Conservation (phyloP, 2,797 vertebrate genomes). For the Morus bassanus region DNA sequence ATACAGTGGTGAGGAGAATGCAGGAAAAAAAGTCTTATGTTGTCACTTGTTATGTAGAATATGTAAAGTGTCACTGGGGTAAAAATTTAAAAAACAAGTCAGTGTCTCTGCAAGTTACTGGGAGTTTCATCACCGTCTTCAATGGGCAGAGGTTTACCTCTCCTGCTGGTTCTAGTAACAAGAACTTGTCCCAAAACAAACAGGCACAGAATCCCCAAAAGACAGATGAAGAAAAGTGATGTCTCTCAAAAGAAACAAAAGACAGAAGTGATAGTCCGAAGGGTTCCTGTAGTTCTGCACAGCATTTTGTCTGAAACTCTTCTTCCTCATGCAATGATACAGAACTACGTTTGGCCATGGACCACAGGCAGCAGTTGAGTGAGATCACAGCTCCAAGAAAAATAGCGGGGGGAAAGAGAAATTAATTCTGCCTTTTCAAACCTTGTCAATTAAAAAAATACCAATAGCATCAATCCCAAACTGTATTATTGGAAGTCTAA, state of each 20-base stretch:
- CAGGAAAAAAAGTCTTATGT: background rate
- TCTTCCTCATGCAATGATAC: background rate
- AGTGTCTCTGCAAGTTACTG: background rate
- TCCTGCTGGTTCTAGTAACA: background rate
- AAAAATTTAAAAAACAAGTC: background rate
- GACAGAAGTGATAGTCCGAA: background rate
- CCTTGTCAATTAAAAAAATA: background rate
- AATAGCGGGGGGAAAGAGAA: background rate
- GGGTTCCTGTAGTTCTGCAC: background rate
- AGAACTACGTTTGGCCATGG: background rate
- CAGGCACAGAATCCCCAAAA: background rate
- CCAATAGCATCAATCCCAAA: background rate
- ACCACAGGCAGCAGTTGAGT: rapidly evolving
- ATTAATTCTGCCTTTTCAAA: background rate
- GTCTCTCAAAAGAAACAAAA: background rate
- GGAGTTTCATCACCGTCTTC: background rate
- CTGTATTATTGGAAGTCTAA: background rate
- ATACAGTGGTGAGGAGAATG: background rate
- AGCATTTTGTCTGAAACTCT: background rate
- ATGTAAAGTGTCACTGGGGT: background rate
- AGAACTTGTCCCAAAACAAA: background rate
- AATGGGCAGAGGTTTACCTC: background rate
- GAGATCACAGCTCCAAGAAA: background rate
- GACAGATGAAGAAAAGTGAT: background rate
- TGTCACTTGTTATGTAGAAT: background rate